A percentile compares a stretch with the other conserved stretches of the same genome.
These are phyloP conservation scores for Zophobas atratus DNA, from an alignment of 1,140 invertebrate genomes.

Conservation along the genomic window DNA sequence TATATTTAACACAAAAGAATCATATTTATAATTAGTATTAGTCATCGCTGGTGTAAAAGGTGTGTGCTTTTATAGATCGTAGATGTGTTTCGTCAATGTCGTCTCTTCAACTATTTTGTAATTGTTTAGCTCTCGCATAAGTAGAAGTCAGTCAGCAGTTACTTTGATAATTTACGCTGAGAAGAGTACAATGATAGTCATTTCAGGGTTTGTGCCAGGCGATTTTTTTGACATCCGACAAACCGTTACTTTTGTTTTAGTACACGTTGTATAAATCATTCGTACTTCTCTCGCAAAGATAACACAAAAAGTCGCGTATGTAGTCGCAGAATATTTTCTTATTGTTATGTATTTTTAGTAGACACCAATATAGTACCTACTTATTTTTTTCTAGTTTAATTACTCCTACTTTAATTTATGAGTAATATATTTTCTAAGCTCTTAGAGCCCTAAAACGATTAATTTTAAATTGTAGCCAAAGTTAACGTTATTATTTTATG, in stretches of 20 bases:
- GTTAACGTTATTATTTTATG: conserved; percentile 58
- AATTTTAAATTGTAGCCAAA: conserved; percentile 59
- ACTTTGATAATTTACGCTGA: conserved; percentile 38
- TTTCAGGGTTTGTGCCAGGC: conserved; percentile 44
- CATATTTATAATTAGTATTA: conserved; percentile 64
- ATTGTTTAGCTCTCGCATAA: conserved; percentile 44
- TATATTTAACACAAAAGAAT: conserved; percentile 65
- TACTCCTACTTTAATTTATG: conserved; percentile 57
- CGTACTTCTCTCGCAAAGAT: conserved; percentile 25
- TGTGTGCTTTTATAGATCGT: conserved; percentile 66
- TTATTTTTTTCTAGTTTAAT: conserved; percentile 53
- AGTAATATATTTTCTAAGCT: conserved; percentile 59
- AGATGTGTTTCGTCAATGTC: conserved; percentile 60
- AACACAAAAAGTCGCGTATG: conserved; percentile 43
- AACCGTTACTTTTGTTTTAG: conserved; percentile 51
- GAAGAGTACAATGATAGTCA: conserved; percentile 48
- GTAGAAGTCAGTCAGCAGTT: conserved; percentile 43
- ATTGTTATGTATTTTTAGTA: conserved; percentile 48
- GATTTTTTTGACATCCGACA: conserved; percentile 24
- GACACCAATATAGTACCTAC: conserved; percentile 46
- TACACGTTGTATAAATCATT: conserved; percentile 46
- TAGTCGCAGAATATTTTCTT: conserved; percentile 48
- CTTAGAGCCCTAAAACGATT: conserved; percentile 55
- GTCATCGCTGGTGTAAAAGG: conserved; percentile 66
- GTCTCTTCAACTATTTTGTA: conserved; percentile 54